Base-by-base conservation (phyloP, 2,888 invertebrate genomes). In the Drosophila parthenogenetica region DNA sequence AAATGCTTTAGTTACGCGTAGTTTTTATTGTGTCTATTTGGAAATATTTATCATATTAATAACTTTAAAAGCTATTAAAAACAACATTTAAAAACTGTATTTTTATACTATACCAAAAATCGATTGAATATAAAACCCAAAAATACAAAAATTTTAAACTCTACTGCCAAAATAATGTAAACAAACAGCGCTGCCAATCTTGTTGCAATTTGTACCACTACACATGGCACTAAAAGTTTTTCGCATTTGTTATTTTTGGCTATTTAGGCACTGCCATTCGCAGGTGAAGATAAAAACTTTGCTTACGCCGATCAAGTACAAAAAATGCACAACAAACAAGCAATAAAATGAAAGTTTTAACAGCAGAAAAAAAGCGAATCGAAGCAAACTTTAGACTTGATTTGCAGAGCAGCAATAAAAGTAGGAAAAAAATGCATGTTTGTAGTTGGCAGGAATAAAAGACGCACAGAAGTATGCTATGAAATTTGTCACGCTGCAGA, bases 401-500 rank as follows among this genome's bases (percentile, higher is more conserved):
- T 65, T 51, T 64, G 16, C 13, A 22, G 45, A 8, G 32, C 43
- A 19, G 7, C 7, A 32, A 35, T 25, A 43, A 61, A 60, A 35
- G 32, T 25, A 48, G 40, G 43, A 22, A 32, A 65, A 59, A 72
- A 25, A 45, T 60, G 49, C 48, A 45, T 60, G 49, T 51, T 42
- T n/a, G 19, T 43, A 40, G 29, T 42, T 62, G 37, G 17, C 16
- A 13, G 32, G 8, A 22, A 59, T 22, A 42, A 53, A 49, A 50
- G 64, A 59, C 64, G 68, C 79, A 69, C 49, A 81, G 59, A 77
- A 68, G 81, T 51, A 43, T 63, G 70, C 79, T 70, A 81, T 69
- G 69, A 66, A 82, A 77, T 79, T 73, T 74, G 73, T 68, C 65
- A 67, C 65, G 67, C 53, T 51, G 57, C 61, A 53, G 51, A 63